Evolutionary conservation across 2,113 vertebrate genomes (phyloP).

Genomic region (Chascanopsetta lugubris): DNA sequence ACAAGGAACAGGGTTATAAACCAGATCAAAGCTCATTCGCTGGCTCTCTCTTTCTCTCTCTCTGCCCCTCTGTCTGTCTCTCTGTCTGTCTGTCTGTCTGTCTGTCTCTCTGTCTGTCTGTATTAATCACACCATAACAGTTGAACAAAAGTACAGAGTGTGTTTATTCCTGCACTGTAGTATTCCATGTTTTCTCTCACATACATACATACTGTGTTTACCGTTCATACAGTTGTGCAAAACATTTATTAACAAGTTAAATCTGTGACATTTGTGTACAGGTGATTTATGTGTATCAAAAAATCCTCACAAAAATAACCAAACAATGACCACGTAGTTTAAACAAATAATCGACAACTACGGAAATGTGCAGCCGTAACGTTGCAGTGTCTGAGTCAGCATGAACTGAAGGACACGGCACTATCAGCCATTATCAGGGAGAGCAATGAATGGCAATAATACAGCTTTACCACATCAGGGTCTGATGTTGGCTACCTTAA

Average conservation of each 20-base stretch:
- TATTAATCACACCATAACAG: too few species aligned
- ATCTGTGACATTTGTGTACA: conserved; percentile 1
- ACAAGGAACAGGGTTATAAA: conserved; percentile 39
- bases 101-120: too few species aligned
- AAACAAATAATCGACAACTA: conserved; percentile 11
- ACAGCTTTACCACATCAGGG: not conserved
- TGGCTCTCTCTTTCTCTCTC: not conserved
- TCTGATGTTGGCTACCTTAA: not conserved
- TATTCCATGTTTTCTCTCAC: not conserved
- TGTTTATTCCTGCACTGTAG: too few species aligned
- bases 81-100: not conserved
- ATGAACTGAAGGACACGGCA: conserved; percentile 3
- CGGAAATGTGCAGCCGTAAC: not conserved
- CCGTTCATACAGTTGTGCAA: conserved; percentile 21
- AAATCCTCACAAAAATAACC: conserved; percentile 5
- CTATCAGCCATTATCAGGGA: not conserved
- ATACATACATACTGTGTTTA: not conserved
- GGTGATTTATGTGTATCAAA: not conserved
- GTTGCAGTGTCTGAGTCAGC: not conserved
- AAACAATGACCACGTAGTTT: too few species aligned
- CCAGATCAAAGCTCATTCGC: conserved; percentile 49
- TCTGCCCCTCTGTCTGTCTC: not conserved
- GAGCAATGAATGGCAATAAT: conserved; percentile 18
- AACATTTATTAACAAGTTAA: conserved; percentile 41
- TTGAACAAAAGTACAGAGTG: too few species aligned